Conservation (phyloP, 2,113 vertebrate genomes). For the Saccopteryx bilineata region DNA sequence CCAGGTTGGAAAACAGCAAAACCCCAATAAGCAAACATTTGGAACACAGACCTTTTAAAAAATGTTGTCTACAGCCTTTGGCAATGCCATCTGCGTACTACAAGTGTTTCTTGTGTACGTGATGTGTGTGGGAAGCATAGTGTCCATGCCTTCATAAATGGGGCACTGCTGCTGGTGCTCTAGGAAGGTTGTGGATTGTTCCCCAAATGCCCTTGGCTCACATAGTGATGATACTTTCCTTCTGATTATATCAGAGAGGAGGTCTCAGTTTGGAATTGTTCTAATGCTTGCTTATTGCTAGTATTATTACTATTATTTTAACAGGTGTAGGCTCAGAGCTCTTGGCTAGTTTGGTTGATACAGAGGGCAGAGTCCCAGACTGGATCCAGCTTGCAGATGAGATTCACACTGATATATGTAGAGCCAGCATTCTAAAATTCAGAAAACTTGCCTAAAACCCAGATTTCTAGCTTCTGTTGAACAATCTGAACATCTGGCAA, state of each 20-base stretch:
- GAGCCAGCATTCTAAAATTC: not conserved
- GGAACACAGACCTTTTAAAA: not conserved
- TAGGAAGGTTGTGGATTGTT: not conserved
- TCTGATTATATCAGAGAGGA: not conserved
- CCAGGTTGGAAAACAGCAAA: not conserved
- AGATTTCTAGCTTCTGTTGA: not conserved
- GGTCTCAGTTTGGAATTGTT: not conserved
- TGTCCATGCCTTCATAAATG: not conserved
- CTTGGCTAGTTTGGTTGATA: not conserved
- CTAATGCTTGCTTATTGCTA: not conserved
- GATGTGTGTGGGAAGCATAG: not conserved
- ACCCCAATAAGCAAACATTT: not conserved
- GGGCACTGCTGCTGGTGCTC: not conserved
- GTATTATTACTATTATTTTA: not conserved
- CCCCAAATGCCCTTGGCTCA: not conserved
- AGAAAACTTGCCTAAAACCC: not conserved
- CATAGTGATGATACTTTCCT: not conserved
- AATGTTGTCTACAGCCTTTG: not conserved
- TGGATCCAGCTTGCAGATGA: not conserved
- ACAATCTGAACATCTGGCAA: constrained; percentile 6
- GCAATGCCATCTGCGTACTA: not conserved
- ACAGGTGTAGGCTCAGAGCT: not conserved
- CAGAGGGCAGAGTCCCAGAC: not conserved
- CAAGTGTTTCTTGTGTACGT: not conserved
- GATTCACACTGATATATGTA: not conserved